Evolutionary conservation across 2,113 vertebrate genomes (phyloP), one percentile per base, ranked within the genome.

Genomic region (Callionymus lyra): DNA sequence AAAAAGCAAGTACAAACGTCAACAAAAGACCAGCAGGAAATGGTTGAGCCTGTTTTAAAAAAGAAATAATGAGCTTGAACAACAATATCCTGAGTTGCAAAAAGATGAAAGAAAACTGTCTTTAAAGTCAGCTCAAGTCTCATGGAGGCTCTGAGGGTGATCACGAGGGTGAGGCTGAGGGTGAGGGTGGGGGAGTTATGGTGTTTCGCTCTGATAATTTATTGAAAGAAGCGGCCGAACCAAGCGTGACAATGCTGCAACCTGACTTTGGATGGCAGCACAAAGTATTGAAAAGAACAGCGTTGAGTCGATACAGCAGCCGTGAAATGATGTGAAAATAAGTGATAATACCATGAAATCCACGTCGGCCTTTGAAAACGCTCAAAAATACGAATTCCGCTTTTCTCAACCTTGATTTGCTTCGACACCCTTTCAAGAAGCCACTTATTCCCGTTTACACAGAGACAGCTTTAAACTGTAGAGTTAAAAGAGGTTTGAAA

Each of bases 111-210:
- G 8, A 27, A 27, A 27, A 44, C 19, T 31, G 41, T 39, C 31
- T 45, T 41, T 53, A 50, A 54, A 63, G 58, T 69, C 72, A 45
- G 47, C n/a, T 59, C 46, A 38, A n/a, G 48, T 70, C 68, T 65
- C 64, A 38, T 9, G 65, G 49, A 68, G 39, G 47, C 54, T 47
- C 40, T 69, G 43, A 65, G 68, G 68, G 52, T n/a, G n/a, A n/a
- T n/a, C 56, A 56, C 38, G 60, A 31, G 37, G 39, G 36, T 41
- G 21, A n/a, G n/a, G n/a, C n/a, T n/a, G n/a, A n/a, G n/a, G n/a
- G 21, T 27, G 21, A 27, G 8, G 4, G 21, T 5, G 8, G 21
- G 4, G 8, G 21, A 8, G 21, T 4, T 27, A 5, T 27, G 21
- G 4, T 8, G 21, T 8, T 8, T 27, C 21, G 21, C 21, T 27